These are phyloP conservation scores for Tinea pellionella DNA, from an alignment of 2,888 invertebrate genomes.

Conservation along the genomic window DNA sequence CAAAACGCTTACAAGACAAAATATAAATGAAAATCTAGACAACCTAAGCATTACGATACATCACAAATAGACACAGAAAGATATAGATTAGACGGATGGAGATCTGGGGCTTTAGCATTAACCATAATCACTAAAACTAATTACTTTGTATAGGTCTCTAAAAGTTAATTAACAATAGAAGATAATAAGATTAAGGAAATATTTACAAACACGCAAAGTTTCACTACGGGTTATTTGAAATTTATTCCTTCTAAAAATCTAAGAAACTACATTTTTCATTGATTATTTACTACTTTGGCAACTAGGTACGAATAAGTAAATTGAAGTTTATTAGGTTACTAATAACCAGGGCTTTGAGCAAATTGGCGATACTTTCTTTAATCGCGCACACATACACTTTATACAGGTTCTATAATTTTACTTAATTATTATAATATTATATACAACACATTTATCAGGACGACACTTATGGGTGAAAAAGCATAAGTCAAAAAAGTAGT, in stretches of 20 bases:
- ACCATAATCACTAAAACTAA: conserved; percentile 18
- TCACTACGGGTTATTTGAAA: no score
- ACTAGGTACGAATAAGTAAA: neutral
- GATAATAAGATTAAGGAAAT: neutral
- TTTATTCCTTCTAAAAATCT: neutral
- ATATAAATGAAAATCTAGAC: neutral
- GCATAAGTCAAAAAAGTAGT: neutral
- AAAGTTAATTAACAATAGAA: neutral
- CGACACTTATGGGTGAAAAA: neutral
- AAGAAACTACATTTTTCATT: neutral
- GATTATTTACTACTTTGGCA: neutral
- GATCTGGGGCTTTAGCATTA: conserved; percentile 68
- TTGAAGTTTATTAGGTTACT: neutral
- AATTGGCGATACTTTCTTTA: conserved; percentile 25
- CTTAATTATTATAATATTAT: neutral
- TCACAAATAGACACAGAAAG: conserved; percentile 56
- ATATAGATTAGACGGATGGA: conserved; percentile 68
- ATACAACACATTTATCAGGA: neutral
- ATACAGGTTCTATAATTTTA: neutral
- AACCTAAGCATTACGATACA: conserved; percentile 1
- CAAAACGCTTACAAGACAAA: neutral
- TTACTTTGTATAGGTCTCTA: neutral
- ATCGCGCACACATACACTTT: conserved; percentile 6
- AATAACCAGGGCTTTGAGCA: conserved; percentile 42
- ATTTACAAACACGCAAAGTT: neutral